Evolutionary conservation across 2,797 vertebrate species (phyloP).

Genomic region (Telmatherina bonti): DNA sequence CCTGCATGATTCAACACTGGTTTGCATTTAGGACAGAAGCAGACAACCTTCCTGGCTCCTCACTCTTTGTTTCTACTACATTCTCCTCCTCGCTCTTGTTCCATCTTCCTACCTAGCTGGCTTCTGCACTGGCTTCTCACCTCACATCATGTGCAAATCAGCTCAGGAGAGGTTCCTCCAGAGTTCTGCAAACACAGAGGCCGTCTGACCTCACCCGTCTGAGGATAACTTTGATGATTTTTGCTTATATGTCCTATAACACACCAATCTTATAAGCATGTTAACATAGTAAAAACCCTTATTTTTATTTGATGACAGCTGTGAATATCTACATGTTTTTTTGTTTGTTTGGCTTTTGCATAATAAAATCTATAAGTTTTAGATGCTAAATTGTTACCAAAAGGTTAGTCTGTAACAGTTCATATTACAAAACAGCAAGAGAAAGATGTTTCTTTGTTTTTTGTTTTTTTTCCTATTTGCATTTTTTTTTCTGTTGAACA

Average conservation of each 20-base stretch:
- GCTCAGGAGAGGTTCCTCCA: background rate
- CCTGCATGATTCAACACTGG: background rate
- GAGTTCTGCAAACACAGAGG: background rate
- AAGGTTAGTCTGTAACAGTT: no score
- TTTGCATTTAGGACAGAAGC: background rate
- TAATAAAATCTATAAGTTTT: no score
- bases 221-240: background rate
- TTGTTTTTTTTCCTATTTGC: no score
- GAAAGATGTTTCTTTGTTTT: no score
- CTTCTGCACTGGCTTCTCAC: no score
- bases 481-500: no score
- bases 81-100: background rate
- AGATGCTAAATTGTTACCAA: no score
- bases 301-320: background rate
- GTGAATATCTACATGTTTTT: background rate
- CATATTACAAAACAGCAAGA: no score
- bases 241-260: background rate
- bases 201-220: background rate
- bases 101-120: background rate
- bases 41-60: background rate
- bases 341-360: background rate
- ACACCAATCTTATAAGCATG: background rate
- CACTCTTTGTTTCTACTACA: background rate
- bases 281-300: background rate
- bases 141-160: background rate